These are phyloP conservation scores for Odocoileus virginianus DNA, from an alignment of 2,113 vertebrate species.

Conservation along the genomic window DNA sequence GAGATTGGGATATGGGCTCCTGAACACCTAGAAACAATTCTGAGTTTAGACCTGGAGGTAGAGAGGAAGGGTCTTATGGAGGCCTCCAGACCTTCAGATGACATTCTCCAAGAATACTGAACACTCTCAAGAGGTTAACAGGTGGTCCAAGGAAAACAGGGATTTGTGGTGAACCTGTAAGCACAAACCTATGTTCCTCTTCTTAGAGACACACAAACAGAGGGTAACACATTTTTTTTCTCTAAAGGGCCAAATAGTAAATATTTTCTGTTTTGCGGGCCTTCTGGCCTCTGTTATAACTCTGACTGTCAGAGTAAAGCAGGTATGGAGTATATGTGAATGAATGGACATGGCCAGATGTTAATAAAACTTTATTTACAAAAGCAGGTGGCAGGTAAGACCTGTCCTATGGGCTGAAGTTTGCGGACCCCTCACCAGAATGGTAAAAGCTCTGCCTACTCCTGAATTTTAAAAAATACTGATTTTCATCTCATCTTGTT, in stretches of 20 bases:
- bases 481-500: background rate
- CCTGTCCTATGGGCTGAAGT: background rate
- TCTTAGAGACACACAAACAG: background rate
- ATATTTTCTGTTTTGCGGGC: background rate
- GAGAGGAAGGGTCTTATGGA: background rate
- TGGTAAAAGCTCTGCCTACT: background rate
- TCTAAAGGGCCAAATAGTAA: background rate
- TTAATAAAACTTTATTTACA: background rate
- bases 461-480: background rate
- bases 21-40: background rate
- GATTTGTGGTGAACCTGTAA: background rate
- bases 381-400: background rate
- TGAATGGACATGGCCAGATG: background rate
- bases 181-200: background rate
- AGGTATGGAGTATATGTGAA: background rate
- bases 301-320: background rate
- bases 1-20: background rate
- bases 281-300: background rate
- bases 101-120: background rate
- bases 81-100: background rate
- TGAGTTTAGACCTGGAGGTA: background rate
- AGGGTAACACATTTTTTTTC: background rate
- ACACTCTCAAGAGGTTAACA: background rate
- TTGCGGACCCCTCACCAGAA: background rate
- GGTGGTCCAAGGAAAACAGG: background rate